Evolutionary conservation across 2,888 invertebrate species (phyloP), one percentile per base, ranked within the genome.

Genomic region (Watsonalla cultraria): DNA sequence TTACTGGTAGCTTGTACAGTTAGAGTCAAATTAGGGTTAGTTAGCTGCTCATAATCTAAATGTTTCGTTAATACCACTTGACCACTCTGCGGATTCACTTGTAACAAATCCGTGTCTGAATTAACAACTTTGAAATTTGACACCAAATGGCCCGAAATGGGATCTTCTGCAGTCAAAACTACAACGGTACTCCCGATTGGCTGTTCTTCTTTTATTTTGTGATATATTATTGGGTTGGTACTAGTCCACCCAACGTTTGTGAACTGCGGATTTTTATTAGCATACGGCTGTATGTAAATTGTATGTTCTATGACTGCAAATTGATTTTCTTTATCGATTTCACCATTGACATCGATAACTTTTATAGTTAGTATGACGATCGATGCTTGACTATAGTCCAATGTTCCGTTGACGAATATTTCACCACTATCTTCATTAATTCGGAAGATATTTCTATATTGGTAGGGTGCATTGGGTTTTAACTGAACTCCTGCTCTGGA

Each of bases 1-100:
- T 86, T 87, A 57, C 89, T 90, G 0, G 86, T 91, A 0, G 93
- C 93, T 66, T 92, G 92, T 0, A 93, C 92, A 42, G 92, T 92
- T 13, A 93, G 80, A 8, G 90, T 90, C 47, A 90, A 74, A 74
- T 93, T 93, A 60, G 93, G 93, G 51, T 90, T 90, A 0, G 90
- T 87, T n/a, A 96, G 74, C 0, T 91, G 90, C 82, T 97, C 97
- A 67, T 95, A 96, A 80, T 97, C 97, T 33, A 97, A 81, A 54
- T 94, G 92, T 64, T 93, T 94, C 47, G 93, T 94, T 2, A 96
- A 84, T 5, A 94, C 93, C 0, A 97, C 93, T 68, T 94, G 94
- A 0, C 97, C 97, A 56, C 94, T 94, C 37, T 89, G 80, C 50
- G 94, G 94, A 37, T 94, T 92, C 7, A 93, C 89, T 77, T 92